Evolutionary conservation across 2,113 vertebrate species (phyloP).

Genomic region (Jacana jacana): DNA sequence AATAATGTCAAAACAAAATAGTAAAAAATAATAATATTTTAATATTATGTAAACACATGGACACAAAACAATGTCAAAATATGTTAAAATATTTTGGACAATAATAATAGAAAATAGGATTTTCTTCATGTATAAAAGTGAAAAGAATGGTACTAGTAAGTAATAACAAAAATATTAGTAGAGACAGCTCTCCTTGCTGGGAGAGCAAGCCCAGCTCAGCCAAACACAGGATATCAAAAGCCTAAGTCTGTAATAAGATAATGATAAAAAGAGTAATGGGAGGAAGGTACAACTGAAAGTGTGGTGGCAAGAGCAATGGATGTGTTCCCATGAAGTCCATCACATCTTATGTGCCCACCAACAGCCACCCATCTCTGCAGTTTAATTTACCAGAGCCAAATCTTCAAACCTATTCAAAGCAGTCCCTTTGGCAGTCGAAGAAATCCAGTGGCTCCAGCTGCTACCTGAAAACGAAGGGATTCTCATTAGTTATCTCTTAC

Average conservation of each 20-base stretch:
- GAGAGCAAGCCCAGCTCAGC: slow-evolving; percentile 52
- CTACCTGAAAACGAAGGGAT: slow-evolving; percentile 69
- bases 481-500: not conserved
- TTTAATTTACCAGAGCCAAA: slow-evolving; percentile 62
- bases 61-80: slow-evolving; percentile 54
- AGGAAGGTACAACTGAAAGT: slow-evolving; percentile 61
- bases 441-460: not conserved
- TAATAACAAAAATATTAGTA: not conserved
- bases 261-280: slow-evolving; percentile 62
- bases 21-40: slow-evolving; percentile 76
- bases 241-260: slow-evolving; percentile 30
- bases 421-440: slow-evolving; percentile 17
- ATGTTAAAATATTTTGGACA: slow-evolving; percentile 36
- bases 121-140: slow-evolving; percentile 31
- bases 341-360: slow-evolving; percentile 41
- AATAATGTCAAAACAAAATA: slow-evolving; percentile 68
- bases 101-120: slow-evolving; percentile 41
- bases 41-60: slow-evolving; percentile 70
- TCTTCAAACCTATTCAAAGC: slow-evolving; percentile 78
- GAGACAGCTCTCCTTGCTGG: not conserved
- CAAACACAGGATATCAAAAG: not conserved
- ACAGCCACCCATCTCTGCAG: slow-evolving; percentile 64
- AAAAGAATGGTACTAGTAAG: slow-evolving; percentile 21
- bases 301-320: slow-evolving; percentile 22
- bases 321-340: slow-evolving; percentile 61